Base-by-base conservation (phyloP, 2,797 vertebrate species). In the Enteromius mattozi region DNA sequence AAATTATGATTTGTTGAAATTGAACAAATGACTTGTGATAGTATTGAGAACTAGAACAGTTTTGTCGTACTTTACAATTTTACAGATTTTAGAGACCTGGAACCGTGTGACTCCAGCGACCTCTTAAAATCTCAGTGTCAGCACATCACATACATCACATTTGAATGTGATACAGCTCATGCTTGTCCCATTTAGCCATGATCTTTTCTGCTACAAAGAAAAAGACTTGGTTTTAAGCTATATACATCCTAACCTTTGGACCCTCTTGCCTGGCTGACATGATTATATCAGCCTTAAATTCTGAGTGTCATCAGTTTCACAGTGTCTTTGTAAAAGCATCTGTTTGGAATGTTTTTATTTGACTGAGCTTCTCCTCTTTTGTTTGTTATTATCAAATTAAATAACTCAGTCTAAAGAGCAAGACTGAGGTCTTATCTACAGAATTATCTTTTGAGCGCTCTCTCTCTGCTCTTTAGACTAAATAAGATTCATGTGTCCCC, bases 91-190 rank as follows among this genome's bases (percentile, higher is more conserved):
- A 27, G 6, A 66, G 27, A 47, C 33, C 42, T 0, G 12, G 42
- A 66, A 66, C 19, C 42, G 0, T 65, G 12, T 79, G 37, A 61
- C 37, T 30, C 37, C 24, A 45, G 14, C 16, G 35, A 19, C 2
- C n/a, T 30, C 17, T 63, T 42, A 66, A 79, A 68, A 68, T 47
- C 63, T 51, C 16, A 47, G 37, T 37, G 78, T 51, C 12, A 68
- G 14, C 63, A 51, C 14, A 27, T 27, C 27, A 27, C 27, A 27
- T 27, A 27, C 27, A 27, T 27, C 27, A 80, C 13, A 33, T 66
- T 79, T 47, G 27, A 49, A 79, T 49, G 24, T 79, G 78, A 68
- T 68, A 17, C 40, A 45, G 16, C 19, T 59, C 37, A 78, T 30
- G 37, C 27, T 42, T 63, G 27, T 72, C 70, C 27, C 47, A 33